Evolutionary conservation across 2,888 invertebrate species (phyloP).

Genomic region (Anarsia innoxiella): DNA sequence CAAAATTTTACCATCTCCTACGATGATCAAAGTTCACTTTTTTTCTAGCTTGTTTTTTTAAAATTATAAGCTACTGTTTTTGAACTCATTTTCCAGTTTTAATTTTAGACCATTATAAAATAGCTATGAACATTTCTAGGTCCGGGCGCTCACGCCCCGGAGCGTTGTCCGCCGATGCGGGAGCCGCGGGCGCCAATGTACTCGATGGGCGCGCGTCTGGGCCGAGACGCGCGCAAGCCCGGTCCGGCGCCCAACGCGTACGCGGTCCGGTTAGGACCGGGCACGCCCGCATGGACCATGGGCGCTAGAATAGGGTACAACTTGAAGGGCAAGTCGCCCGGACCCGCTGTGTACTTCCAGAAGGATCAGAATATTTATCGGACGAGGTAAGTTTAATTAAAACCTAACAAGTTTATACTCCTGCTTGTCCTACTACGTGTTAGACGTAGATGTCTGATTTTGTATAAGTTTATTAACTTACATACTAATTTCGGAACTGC

Average conservation of each 20-base stretch:
- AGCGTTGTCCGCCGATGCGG: conserved; percentile 71
- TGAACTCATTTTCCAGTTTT: too few species aligned
- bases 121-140: conserved; percentile 53
- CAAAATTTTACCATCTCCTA: too few species aligned
- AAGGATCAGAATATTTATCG: conserved; percentile 48
- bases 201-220: conserved; percentile 69
- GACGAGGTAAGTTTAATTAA: conserved; percentile 38
- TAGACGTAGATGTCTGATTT: too few species aligned
- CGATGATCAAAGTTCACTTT: too few species aligned
- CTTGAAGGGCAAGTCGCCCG: conserved; percentile 53
- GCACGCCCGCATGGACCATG: conserved; percentile 60
- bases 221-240: conserved; percentile 23
- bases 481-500: too few species aligned
- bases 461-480: too few species aligned
- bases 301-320: conserved; percentile 48
- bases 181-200: conserved; percentile 73
- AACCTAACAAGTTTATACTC: too few species aligned
- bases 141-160: conserved; percentile 78
- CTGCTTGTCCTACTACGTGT: too few species aligned
- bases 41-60: too few species aligned
- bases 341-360: conserved; percentile 73
- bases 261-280: conserved; percentile 50
- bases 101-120: too few species aligned
- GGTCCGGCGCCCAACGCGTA: conserved; percentile 80
- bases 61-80: too few species aligned